Evolutionary conservation across 2,888 invertebrate species (phyloP), one percentile per base, ranked within the genome.

Genomic region (Proisotoma minuta): DNA sequence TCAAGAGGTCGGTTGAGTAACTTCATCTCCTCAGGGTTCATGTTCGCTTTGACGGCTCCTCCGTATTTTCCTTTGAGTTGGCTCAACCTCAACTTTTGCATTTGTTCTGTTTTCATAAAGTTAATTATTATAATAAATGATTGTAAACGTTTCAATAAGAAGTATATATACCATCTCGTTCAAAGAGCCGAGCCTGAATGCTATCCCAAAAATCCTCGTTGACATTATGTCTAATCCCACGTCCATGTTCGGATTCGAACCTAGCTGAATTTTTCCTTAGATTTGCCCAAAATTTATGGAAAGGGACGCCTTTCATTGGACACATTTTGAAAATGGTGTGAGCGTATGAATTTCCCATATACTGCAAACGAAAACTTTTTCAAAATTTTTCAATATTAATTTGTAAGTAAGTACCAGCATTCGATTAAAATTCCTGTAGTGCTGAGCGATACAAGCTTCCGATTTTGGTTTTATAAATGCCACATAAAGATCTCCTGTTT

Each of bases 311-410:
- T 12, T 52, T 34, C 5, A 40, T 22, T 8, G 62, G 58, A 58
- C 57, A 57, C 28, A 52, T 58, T 27, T 57, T 58, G 1, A 62
- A 53, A 48, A 62, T 62, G 1, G 58, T 34, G 24, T 62, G 51
- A 57, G 57, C 58, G 39, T 62, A 62, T 26, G 48, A 58, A 23
- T 62, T 53, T 29, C 62, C 62, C 4, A 43, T 58, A 39, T 57
- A 34, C 62, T 62, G 23, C 23, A 47, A 8, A 3, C 15, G 23
- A 8, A 50, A 50, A 34, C 34, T 34, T 10, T 10, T 34, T 34
- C 34, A 10, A 10, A 34, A 34, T 10, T 34, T 15, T 34, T 15
- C 34, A 34, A 8, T 10, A 34, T 34, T 10, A 34, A 10, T 34
- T 34, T 34, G 34, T 34, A 18, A 5, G 5, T 47, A n/a, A 8